A percentile compares a stretch with the other conserved stretches of the same genome.
These are phyloP conservation scores for Peromyscus leucopus DNA, from an alignment of 2,113 vertebrate genomes.

Conservation along the genomic window DNA sequence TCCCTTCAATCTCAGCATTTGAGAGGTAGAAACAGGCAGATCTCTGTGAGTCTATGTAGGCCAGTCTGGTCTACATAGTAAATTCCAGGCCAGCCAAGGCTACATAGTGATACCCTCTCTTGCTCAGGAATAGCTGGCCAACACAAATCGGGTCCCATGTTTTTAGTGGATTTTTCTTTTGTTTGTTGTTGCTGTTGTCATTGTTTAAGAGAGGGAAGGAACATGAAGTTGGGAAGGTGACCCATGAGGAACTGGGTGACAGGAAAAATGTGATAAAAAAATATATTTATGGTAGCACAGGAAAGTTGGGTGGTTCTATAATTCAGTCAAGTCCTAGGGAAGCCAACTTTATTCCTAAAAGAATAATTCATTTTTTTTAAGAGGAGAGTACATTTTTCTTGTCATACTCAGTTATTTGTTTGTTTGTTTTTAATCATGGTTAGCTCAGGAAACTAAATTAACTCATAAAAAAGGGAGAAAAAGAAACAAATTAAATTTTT, in stretches of 20 bases:
- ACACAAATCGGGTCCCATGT: too few relatives aligned
- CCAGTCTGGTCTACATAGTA: background rate
- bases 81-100: background rate
- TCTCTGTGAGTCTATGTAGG: too few relatives aligned
- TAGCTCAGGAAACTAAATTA: background rate
- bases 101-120: background rate
- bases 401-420: background rate
- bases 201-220: background rate
- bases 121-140: background rate
- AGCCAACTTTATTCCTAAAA: background rate
- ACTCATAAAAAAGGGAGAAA: background rate
- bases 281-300: background rate
- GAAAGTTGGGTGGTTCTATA: background rate
- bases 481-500: constrained; percentile 6
- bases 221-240: background rate
- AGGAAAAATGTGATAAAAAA: background rate
- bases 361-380: background rate
- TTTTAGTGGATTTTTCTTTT: background rate
- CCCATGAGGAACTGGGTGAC: background rate
- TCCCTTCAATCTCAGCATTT: too few relatives aligned
- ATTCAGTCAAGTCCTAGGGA: background rate
- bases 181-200: too few relatives aligned
- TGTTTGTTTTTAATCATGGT: background rate
- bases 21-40: background rate
- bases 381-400: background rate